Conservation (phyloP, 2,888 invertebrate species). For the Conus canariensis region DNA sequence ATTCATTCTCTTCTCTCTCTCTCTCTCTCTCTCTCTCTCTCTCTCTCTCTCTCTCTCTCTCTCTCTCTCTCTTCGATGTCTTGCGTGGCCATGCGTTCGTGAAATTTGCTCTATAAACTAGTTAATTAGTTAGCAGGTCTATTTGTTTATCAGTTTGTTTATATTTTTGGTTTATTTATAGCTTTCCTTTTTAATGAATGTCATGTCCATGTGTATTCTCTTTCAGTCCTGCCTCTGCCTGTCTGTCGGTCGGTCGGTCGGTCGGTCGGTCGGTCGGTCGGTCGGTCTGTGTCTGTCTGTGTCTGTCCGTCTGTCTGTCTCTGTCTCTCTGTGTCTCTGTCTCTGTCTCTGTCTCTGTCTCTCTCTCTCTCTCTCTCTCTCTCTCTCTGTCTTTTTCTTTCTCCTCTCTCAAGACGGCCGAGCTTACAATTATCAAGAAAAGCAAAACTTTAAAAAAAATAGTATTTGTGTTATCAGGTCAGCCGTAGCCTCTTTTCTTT, state of each 20-base stretch:
- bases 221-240: not conserved
- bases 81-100: no score
- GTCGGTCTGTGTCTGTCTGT: not conserved
- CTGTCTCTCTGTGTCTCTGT: not conserved
- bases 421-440: no score
- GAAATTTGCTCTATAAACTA: no score
- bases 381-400: not conserved
- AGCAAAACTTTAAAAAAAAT: no score
- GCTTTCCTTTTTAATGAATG: no score
- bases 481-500: no score
- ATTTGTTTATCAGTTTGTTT: no score
- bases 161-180: no score
- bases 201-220: no score
- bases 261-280: not conserved
- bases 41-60: constrained; percentile 25
- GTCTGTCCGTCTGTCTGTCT: constrained; percentile 10
- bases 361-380: not conserved
- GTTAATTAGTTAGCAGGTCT: no score
- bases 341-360: not conserved
- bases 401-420: no score
- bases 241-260: not conserved
- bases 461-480: no score
- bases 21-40: not conserved
- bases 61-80: not conserved
- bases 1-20: not conserved